Evolutionary conservation across 2,888 invertebrate species (phyloP).

Genomic region (Zootermopsis nevadensis): DNA sequence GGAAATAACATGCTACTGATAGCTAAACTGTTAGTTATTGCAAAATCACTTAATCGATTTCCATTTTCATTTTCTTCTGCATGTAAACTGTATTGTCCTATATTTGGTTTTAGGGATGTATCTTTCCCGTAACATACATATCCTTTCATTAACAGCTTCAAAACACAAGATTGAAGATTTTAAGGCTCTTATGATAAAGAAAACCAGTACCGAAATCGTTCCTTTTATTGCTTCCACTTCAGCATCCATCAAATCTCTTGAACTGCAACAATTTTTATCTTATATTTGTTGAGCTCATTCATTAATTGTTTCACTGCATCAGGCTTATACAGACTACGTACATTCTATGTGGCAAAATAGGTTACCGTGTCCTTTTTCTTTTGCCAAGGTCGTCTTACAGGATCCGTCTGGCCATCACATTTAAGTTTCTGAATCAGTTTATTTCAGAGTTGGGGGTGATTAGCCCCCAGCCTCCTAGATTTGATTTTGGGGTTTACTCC

Average conservation of each 20-base stretch:
- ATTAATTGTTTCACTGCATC: no score
- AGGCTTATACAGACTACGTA: no score
- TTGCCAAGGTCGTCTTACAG: no score
- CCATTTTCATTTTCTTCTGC: neutral
- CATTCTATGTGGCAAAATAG: no score
- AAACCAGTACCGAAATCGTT: neutral
- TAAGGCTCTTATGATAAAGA: neutral
- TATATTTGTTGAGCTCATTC: no score
- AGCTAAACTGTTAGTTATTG: neutral
- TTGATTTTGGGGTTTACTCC: no score
- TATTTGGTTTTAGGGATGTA: neutral
- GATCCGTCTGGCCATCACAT: no score
- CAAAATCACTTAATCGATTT: constrained; percentile 6
- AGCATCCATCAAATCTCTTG: neutral
- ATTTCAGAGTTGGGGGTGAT: no score
- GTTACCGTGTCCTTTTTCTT: no score
- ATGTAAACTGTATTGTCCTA: neutral
- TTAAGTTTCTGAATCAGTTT: no score
- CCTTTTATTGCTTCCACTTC: neutral
- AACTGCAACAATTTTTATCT: no score
- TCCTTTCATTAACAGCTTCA: neutral
- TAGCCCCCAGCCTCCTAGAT: no score
- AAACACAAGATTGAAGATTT: neutral
- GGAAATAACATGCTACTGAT: constrained; percentile 2
- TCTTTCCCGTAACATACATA: neutral